Base-by-base conservation (phyloP, 2,113 vertebrate genomes). In the Paramisgurnus dabryanus region DNA sequence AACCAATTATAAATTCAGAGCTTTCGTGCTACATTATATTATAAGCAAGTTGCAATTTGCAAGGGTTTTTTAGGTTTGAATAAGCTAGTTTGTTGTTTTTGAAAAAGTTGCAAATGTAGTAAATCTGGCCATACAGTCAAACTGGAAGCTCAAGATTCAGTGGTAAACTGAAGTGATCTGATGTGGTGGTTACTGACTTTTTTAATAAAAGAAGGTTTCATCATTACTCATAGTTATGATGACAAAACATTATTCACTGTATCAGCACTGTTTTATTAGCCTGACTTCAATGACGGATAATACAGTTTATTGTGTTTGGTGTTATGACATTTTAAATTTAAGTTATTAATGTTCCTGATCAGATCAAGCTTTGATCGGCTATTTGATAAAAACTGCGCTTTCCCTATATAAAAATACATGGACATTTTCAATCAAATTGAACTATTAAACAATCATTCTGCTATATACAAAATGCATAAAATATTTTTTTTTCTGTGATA, bases 1-100 rank as follows among this genome's bases (percentile, higher is more conserved):
- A 4, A 67, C 47, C 67, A 82, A 76, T 80, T 53, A 80, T 60
- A 9, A 67, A 67, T 80, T 60, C 72, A 64, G 40, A 41, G 72
- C 41, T 68, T 66, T 82, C 41, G 66, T 53, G 58, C 49, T 39
- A 67, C 61, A 76, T 64, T 39, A 61, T 80, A 49, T 67, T 43
- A 72, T 67, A 49, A 77, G 55, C 55, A 77, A 80, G 76, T 63
- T 63, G 43, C 43, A 71, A 66, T 82, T 71, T 34, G 27, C 27
- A 34, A 80, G 22, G 39, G 41, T 79, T 76, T 47, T 67, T 69
- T 53, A 27, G 41, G 43, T 73, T 78, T n/a, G 40, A 68, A 40
- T 58, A 65, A 50, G 65, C 68, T 53, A 66, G 43, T 55, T 41
- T 7, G 41, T 67, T 41, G 60, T 64, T 83, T 69, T 80, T 70